Conservation (phyloP, 2,797 vertebrate genomes). For the Champsocephalus gunnari region DNA sequence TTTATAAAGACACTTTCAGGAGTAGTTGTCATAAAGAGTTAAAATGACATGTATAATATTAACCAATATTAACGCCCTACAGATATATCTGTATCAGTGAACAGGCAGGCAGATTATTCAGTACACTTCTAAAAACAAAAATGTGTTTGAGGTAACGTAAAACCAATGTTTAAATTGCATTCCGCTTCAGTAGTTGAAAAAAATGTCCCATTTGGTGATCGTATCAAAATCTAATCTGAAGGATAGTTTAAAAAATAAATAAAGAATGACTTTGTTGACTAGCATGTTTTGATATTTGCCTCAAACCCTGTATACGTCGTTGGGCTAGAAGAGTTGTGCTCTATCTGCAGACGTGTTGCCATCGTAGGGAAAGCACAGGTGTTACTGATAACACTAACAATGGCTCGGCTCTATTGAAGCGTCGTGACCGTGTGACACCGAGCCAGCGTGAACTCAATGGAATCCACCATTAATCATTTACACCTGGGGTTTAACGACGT, state of each 20-base stretch:
- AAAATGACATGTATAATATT: no score
- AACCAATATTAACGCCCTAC: background rate
- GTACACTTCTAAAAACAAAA: background rate
- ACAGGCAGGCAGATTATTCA: background rate
- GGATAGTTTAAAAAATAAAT: background rate
- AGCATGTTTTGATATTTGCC: no score
- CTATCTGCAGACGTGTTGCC: no score
- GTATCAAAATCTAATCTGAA: background rate
- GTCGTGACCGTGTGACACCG: no score
- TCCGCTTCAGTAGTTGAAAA: background rate
- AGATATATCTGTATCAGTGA: background rate
- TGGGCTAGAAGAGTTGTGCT: no score
- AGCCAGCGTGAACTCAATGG: background rate
- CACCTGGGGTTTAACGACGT: background rate
- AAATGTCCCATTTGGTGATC: background rate
- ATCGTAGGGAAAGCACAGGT: background rate
- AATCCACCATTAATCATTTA: constrained; percentile 12
- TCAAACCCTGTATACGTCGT: background rate
- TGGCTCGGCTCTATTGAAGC: background rate
- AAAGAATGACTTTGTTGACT: background rate
- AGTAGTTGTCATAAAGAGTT: background rate
- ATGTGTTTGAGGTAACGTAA: background rate
- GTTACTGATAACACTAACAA: background rate
- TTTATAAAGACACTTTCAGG: background rate
- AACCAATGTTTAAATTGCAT: background rate